Conservation (phyloP, 1,140 invertebrate species). For the Acromyrmex charruanus region DNA sequence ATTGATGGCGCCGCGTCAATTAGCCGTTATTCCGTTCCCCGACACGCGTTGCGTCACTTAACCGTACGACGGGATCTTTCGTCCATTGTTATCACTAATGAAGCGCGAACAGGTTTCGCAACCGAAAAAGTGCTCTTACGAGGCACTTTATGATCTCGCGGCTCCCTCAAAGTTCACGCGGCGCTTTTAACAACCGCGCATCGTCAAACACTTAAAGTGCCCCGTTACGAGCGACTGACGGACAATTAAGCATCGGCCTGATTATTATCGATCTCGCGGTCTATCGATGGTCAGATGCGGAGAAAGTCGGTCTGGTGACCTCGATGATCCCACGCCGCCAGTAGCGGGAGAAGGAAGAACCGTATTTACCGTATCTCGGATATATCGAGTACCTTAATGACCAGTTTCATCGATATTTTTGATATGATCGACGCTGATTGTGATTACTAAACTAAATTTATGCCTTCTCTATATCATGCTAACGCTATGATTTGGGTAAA, state of each 20-base stretch:
- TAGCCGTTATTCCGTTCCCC: conserved; percentile 23
- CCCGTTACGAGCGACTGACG: conserved; percentile 40
- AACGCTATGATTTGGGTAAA: not conserved
- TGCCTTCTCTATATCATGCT: not conserved
- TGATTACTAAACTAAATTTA: conserved; percentile 26
- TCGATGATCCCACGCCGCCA: conserved; percentile 12
- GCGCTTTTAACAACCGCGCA: conserved; percentile 53
- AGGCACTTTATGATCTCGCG: conserved; percentile 35
- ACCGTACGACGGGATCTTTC: conserved; percentile 38
- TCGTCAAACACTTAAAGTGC: conserved; percentile 52
- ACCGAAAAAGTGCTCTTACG: conserved; percentile 60
- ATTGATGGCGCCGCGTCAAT: conserved; percentile 43
- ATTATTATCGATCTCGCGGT: conserved; percentile 73
- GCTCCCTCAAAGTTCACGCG: conserved; percentile 49
- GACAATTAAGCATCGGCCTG: conserved; percentile 68
- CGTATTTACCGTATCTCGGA: conserved; percentile 1
- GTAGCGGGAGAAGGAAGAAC: conserved; percentile 26
- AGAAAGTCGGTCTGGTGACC: conserved; percentile 74
- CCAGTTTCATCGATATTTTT: conserved; percentile 5
- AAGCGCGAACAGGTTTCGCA: conserved; percentile 61
- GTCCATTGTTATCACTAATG: conserved; percentile 60
- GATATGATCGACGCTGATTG: conserved; percentile 8
- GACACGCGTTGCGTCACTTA: conserved; percentile 34
- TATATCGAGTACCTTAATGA: conserved; percentile 27
- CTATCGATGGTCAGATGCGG: conserved; percentile 53